Evolutionary conservation across 2,888 invertebrate species (phyloP).

Genomic region (Caprella mutica): DNA sequence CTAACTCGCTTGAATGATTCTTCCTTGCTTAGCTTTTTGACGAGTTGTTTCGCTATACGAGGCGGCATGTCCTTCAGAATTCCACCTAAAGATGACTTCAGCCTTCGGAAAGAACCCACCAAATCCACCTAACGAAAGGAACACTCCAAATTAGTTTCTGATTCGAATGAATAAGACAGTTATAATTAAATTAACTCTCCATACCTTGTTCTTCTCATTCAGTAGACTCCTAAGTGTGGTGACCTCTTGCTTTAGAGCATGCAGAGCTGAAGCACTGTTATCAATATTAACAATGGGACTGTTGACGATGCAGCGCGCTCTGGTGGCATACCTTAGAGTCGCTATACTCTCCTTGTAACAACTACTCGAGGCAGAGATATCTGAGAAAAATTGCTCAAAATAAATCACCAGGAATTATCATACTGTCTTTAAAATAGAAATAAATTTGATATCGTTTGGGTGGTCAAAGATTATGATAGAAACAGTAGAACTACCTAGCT

Average conservation of each 20-base stretch:
- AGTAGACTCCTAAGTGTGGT: conserved; percentile 17
- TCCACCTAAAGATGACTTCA: background rate
- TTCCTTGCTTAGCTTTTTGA: background rate
- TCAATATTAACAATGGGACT: conserved; percentile 54
- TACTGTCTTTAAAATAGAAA: too few relatives aligned
- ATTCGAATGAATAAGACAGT: too few relatives aligned
- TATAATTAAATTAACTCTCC: background rate
- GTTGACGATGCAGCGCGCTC: conserved; percentile 59
- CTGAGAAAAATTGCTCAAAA: conserved; percentile 45
- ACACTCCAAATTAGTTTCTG: too few relatives aligned
- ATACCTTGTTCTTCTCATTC: conserved; percentile 8
- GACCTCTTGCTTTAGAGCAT: conserved; percentile 19
- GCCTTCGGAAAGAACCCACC: background rate
- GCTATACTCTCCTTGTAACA: conserved; percentile 69
- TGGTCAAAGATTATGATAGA: too few relatives aligned
- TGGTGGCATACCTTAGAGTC: conserved; percentile 66
- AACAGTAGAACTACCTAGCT: too few relatives aligned
- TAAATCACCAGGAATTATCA: too few relatives aligned
- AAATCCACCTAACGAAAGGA: background rate
- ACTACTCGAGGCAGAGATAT: conserved; percentile 60
- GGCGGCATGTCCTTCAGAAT: background rate
- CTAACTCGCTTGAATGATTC: too few relatives aligned
- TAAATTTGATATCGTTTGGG: too few relatives aligned
- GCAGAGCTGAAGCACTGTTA: conserved; percentile 36
- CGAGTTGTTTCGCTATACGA: conserved; percentile 1